Conservation (phyloP, 2,797 vertebrate species). For the Anas georgica region DNA sequence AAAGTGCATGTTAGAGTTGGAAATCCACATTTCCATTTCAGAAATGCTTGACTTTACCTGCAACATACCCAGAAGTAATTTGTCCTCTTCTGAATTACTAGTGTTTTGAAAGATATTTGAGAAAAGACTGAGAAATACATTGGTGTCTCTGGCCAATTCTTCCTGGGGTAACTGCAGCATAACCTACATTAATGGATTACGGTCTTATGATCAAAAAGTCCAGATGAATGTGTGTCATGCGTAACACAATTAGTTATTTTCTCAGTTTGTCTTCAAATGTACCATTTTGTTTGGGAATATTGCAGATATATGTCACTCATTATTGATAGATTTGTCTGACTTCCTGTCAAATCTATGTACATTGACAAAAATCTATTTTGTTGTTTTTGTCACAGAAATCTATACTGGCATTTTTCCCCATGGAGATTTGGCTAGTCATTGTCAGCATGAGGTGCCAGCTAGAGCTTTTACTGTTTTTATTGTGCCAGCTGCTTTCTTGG, state of each 20-base stretch:
- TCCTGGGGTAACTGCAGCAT: conserved; percentile 20
- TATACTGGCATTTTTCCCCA: conserved; percentile 80
- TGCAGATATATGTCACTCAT: conserved; percentile 77
- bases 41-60: background rate
- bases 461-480: conserved; percentile 83
- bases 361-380: conserved; percentile 85
- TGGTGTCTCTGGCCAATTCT: background rate
- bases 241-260: conserved; percentile 75
- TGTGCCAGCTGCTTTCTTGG: conserved; percentile 85
- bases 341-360: conserved; percentile 83
- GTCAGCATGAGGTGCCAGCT: conserved; percentile 81
- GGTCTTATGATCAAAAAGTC: conserved; percentile 65
- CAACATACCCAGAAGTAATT: background rate
- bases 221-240: conserved; percentile 61
- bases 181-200: conserved; percentile 62
- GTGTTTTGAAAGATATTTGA: background rate
- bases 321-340: conserved; percentile 82
- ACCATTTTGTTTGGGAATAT: conserved; percentile 78
- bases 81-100: background rate
- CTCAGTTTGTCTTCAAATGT: conserved; percentile 77
- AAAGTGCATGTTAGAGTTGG: background rate
- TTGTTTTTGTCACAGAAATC: conserved; percentile 83
- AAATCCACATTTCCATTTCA: background rate
- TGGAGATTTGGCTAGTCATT: conserved; percentile 84
- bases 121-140: background rate